A percentile compares a stretch with the other conserved stretches of the same genome.
Evolutionary conservation across 2,888 invertebrate genomes (phyloP).

Genomic region (Erebia aethiops): DNA sequence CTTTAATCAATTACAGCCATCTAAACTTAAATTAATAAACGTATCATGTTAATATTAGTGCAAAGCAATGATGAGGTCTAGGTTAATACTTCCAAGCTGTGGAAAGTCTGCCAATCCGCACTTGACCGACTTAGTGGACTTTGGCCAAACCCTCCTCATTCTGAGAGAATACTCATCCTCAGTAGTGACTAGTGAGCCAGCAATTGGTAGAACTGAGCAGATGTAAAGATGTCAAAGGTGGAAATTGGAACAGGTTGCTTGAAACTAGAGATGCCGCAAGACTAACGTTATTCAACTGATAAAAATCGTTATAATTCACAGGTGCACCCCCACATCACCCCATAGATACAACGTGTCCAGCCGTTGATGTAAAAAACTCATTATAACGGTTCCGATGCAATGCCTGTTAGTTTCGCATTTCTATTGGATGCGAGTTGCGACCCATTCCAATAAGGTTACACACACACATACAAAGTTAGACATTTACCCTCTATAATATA

Average conservation of each 20-base stretch:
- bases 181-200: too few relatives aligned
- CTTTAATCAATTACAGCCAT: too few relatives aligned
- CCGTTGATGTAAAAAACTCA: slow-evolving; percentile 33
- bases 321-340: slow-evolving; percentile 23
- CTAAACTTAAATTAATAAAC: too few relatives aligned
- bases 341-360: slow-evolving; percentile 21
- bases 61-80: too few relatives aligned
- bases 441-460: neutral
- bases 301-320: slow-evolving; percentile 29
- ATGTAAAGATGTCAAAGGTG: neutral
- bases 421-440: slow-evolving; percentile 20
- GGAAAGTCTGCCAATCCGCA: too few relatives aligned
- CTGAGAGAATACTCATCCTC: too few relatives aligned
- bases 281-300: slow-evolving; percentile 9
- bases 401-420: slow-evolving; percentile 34
- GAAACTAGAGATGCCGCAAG: neutral
- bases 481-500: neutral
- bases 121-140: too few relatives aligned
- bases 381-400: slow-evolving; percentile 34
- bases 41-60: too few relatives aligned
- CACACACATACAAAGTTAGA: too few relatives aligned
- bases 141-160: too few relatives aligned
- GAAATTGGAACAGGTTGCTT: neutral
- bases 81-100: too few relatives aligned
- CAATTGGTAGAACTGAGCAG: neutral